Conservation (phyloP, 2,113 vertebrate species). For the Tor tambroides region DNA sequence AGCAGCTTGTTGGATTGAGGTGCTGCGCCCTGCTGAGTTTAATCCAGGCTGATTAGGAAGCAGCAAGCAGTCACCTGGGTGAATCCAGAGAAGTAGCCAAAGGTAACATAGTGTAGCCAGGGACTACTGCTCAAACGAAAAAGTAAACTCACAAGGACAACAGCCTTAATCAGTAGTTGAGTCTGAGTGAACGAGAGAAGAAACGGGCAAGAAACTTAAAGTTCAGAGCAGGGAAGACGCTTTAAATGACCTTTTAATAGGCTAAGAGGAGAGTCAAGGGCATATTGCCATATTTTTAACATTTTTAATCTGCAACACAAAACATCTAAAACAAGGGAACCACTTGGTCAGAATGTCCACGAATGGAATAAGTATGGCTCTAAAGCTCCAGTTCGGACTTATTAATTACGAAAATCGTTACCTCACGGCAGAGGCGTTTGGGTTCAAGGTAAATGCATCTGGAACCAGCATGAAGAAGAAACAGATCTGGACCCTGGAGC, state of each 20-base stretch:
- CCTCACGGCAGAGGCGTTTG: slow-evolving; percentile 92
- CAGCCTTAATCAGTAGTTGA: not conserved
- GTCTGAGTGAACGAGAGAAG: not conserved
- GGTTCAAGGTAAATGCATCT: slow-evolving; percentile 95
- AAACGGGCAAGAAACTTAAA: not conserved
- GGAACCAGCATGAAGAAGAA: slow-evolving; percentile 92
- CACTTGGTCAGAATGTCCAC: slow-evolving; percentile 81
- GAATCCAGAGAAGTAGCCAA: not conserved
- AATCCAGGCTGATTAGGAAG: slow-evolving; percentile 76
- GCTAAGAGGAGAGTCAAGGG: not conserved
- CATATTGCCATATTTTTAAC: slow-evolving; percentile 39
- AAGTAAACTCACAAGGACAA: not conserved
- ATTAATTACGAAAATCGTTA: slow-evolving; percentile 90
- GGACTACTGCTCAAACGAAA: not conserved
- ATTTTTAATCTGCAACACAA: slow-evolving; percentile 44
- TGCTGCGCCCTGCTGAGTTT: slow-evolving; percentile 77
- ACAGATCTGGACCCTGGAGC: slow-evolving; percentile 94
- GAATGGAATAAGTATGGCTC: slow-evolving; percentile 87
- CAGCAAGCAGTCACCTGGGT: slow-evolving; percentile 69
- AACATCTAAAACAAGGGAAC: slow-evolving; percentile 40
- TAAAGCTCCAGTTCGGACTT: slow-evolving; percentile 94
- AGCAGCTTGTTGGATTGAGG: slow-evolving; percentile 78
- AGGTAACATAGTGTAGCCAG: not conserved
- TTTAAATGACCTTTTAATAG: not conserved
- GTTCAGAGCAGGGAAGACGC: not conserved